Evolutionary conservation across 64 coral and sea anemone genomes (phyloP), one percentile per base, ranked within the genome.

Genomic region (Cladopsammia gracilis): DNA sequence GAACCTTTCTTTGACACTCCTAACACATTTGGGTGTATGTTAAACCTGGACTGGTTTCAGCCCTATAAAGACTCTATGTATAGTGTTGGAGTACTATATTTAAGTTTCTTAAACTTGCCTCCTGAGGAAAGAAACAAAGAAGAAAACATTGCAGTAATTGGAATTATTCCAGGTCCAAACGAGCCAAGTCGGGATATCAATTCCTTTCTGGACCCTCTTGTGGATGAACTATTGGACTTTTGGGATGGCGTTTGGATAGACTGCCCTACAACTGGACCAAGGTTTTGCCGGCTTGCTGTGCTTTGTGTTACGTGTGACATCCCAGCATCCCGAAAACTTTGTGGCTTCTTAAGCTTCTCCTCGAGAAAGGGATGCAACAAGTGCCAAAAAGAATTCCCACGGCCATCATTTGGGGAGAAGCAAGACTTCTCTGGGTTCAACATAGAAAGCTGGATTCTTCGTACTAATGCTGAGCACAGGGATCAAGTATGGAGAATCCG

Each of bases 241-340:
- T 92, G 81, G 80, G 77, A 75, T 82, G 89, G 79, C 47, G 68
- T 73, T 26, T 92, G 79, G 90, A 10, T 92, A 22, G 78, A 92
- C 14, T 57, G 24, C 24, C 75, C 87, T 3, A 22, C 24, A 74
- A 43, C 62, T 6, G 90, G 90, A 75, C 15, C 54, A 22, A 58
- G 62, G 52, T 85, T 85, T 92, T 92, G 90, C 75, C 48, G 10
- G 18, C 60, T 92, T 9, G 90, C 90, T 71, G 20, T 92, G 6
- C 58, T 86, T 50, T 92, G 90, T 77, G 81, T 22, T 1, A 77
- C 80, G 5, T 92, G 90, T 76, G 90, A 92, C 53, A 86, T 92
- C 50, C 90, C 90, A 20, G 90, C 90, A 52, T 92, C 79, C 3
- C 2, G 90, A 46, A 92, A 92, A 75, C 82, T 93, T 67, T 71